These are phyloP conservation scores for Jacana jacana DNA, from an alignment of 2,113 vertebrate genomes.

Conservation along the genomic window DNA sequence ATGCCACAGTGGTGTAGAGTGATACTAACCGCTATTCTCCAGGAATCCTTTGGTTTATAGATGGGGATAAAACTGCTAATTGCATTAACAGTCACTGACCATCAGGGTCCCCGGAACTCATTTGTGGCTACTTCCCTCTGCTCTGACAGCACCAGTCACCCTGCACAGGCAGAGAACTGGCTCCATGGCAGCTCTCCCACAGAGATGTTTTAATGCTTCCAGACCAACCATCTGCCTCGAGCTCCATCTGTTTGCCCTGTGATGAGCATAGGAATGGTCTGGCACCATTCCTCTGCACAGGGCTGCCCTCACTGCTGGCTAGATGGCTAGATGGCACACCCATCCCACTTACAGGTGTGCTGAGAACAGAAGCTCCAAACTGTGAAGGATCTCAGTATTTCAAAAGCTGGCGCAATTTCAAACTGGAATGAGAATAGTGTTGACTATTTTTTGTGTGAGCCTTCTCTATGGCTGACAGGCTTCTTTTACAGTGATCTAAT, in stretches of 20 bases:
- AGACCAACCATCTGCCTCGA: background rate
- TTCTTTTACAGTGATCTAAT: background rate
- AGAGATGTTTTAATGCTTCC: background rate
- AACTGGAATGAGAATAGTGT: background rate
- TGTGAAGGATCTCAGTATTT: background rate
- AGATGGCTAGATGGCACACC: no score
- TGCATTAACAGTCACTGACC: background rate
- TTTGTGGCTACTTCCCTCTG: rapidly evolving
- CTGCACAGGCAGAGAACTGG: background rate
- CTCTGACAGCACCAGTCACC: background rate
- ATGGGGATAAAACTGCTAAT: background rate
- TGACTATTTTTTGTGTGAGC: background rate
- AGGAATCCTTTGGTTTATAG: background rate
- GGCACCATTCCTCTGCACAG: background rate
- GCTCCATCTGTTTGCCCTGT: background rate
- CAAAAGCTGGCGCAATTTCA: background rate
- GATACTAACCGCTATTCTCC: background rate
- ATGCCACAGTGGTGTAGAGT: background rate
- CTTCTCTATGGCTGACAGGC: background rate
- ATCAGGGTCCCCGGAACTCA: background rate
- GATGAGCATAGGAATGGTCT: background rate
- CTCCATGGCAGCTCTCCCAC: background rate
- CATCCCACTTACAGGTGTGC: background rate
- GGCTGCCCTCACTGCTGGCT: background rate
- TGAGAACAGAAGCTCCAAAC: background rate